Conservation (phyloP, 1,140 invertebrate species). For the Solenopsis fugax region DNA sequence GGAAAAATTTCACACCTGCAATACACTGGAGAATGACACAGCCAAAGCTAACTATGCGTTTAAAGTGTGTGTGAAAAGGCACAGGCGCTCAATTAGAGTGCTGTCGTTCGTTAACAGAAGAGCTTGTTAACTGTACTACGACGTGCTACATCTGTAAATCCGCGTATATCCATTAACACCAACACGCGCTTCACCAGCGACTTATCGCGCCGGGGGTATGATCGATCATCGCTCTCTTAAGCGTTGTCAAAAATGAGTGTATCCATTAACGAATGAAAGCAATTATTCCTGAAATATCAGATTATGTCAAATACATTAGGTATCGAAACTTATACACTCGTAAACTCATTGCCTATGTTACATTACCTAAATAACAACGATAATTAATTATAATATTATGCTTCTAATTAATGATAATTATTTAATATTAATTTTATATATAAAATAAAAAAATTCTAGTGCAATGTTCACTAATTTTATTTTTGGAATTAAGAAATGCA, state of each 20-base stretch:
- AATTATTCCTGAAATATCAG: constrained; percentile 16
- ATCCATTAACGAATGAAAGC: constrained; percentile 28
- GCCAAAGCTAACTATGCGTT: background rate
- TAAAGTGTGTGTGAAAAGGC: constrained; percentile 49
- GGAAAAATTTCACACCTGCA: background rate
- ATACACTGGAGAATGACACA: background rate
- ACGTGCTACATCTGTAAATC: constrained; percentile 49
- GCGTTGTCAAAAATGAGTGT: constrained; percentile 34
- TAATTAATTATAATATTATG: background rate
- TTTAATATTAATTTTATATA: background rate
- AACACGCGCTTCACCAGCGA: background rate
- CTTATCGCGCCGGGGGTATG: constrained; percentile 13
- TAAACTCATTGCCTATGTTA: background rate
- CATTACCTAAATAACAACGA: background rate
- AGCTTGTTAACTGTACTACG: constrained; percentile 75
- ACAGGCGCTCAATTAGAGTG: constrained; percentile 73
- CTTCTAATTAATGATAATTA: background rate
- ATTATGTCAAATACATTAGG: constrained; percentile 1
- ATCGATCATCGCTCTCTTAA: constrained; percentile 39
- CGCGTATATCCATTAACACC: constrained; percentile 36
- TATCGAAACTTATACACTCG: background rate
- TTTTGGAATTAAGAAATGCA: background rate
- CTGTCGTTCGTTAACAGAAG: constrained; percentile 73
- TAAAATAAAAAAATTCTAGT: background rate
- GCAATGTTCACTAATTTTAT: background rate